These are phyloP conservation scores for Gnathonemus echidnorhynchus DNA, from an alignment of 2,113 vertebrate species.

Conservation along the genomic window DNA sequence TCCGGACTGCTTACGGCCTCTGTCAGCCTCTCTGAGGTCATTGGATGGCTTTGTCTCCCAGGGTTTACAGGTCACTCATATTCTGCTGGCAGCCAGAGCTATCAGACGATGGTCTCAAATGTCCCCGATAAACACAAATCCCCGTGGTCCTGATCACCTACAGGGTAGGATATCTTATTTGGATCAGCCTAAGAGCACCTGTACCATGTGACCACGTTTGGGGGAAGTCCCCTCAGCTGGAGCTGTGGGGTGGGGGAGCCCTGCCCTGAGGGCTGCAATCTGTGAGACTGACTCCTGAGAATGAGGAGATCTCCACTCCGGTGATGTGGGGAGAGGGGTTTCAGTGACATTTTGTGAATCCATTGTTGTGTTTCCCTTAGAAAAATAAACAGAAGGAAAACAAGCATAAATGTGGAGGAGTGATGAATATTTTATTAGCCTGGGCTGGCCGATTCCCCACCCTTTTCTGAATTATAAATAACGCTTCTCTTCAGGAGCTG, in stretches of 20 bases:
- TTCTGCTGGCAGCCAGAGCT: not conserved
- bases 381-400: constrained; percentile 32
- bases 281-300: not conserved
- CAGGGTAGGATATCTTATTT: not conserved
- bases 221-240: not conserved
- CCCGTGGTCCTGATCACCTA: no score
- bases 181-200: not conserved
- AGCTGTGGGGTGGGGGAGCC: not conserved
- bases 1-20: not conserved
- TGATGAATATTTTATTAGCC: constrained; percentile 56
- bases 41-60: not conserved
- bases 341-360: not conserved
- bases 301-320: not conserved
- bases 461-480: constrained; percentile 48
- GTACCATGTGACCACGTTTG: not conserved
- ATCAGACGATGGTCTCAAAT: not conserved
- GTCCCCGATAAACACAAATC: not conserved
- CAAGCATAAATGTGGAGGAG: constrained; percentile 32
- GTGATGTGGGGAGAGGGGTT: not conserved
- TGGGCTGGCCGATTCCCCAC: constrained; percentile 32
- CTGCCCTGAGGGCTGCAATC: not conserved
- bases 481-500: constrained; percentile 25
- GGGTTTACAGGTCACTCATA: not conserved
- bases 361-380: constrained; percentile 4
- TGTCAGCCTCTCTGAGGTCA: not conserved